Conservation (phyloP, 2,797 vertebrate genomes). For the Leptodactylus fallax region DNA sequence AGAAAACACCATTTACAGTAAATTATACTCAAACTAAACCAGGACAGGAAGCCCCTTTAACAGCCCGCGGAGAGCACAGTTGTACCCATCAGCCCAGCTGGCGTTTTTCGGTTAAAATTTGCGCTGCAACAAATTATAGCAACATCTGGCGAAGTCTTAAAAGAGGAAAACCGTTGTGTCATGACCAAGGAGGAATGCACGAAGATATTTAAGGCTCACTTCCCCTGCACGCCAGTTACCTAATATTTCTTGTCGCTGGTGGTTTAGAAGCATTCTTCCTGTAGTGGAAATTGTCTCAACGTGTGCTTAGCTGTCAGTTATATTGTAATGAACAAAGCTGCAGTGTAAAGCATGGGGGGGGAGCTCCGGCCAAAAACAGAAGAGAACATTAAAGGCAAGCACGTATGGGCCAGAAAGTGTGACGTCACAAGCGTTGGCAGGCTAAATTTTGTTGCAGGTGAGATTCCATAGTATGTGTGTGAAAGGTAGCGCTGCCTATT, state of each 20-base stretch:
- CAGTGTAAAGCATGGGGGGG: conserved; percentile 5
- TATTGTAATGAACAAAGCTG: not conserved
- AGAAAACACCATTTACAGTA: not conserved
- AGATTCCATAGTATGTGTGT: not conserved
- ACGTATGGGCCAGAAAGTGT: not conserved
- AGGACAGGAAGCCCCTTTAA: not conserved
- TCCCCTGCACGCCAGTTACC: not conserved
- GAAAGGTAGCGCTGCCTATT: not conserved
- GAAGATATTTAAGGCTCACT: not conserved
- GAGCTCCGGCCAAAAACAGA: not conserved
- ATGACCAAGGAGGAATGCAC: not conserved
- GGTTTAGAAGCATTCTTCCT: not conserved
- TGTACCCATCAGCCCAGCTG: not conserved
- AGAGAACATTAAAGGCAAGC: not conserved
- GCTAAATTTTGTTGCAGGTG: not conserved
- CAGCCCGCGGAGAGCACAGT: not conserved
- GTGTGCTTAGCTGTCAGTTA: not conserved
- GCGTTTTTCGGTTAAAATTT: not conserved
- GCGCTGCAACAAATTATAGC: not conserved
- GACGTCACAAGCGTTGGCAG: not conserved
- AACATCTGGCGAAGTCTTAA: conserved; percentile 7
- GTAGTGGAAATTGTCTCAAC: too few relatives aligned
- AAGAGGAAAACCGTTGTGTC: not conserved
- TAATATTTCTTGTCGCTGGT: too few relatives aligned
- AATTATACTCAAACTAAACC: not conserved